Evolutionary conservation across 2,797 vertebrate genomes (phyloP), one percentile per base, ranked within the genome.

Genomic region (Selene dorsalis): DNA sequence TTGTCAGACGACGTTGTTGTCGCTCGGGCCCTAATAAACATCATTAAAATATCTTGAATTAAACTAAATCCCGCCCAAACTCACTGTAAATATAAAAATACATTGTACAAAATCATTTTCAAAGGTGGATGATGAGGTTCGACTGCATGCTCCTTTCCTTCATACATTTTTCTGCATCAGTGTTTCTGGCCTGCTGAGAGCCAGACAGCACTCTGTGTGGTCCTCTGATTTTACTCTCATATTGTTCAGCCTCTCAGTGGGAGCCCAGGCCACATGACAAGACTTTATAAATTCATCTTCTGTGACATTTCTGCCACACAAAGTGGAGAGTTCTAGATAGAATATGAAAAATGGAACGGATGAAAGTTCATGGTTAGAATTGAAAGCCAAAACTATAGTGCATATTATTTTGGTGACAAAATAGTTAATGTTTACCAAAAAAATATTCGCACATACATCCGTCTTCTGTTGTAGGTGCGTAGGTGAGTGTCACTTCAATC

Each of bases 181-280:
- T 53, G 43, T 38, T 35, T 69, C 55, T 20, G 16, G 26, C 73
- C 67, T 50, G 74, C 79, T 84, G 69, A 22, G 67, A 69, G 55
- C 18, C 52, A 64, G 63, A 69, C 76, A 62, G 63, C 39, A 38
- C 56, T 78, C 18, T 60, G 59, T 64, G 47, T 66, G 70, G 18
- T 69, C 57, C 8, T 61, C 60, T 77, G 78, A 82, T 84, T 79
- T 75, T 81, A 60, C 64, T 39, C 60, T 35, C 61, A 39, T 69
- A 47, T 53, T 41, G 53, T 77, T 45, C 63, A 52, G 14, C 26
- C 24, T 69, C 79, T 77, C 77, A 47, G 38, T 35, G 28, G 65
- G 77, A 73, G 57, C 24, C 30, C 6, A 18, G 56, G 53, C 30
- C 68, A 60, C 50, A 28, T 8, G 16, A 63, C 22, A 26, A 73